Evolutionary conservation across 1,140 invertebrate species (phyloP).

Genomic region (Phymorhynchus buccinoides): DNA sequence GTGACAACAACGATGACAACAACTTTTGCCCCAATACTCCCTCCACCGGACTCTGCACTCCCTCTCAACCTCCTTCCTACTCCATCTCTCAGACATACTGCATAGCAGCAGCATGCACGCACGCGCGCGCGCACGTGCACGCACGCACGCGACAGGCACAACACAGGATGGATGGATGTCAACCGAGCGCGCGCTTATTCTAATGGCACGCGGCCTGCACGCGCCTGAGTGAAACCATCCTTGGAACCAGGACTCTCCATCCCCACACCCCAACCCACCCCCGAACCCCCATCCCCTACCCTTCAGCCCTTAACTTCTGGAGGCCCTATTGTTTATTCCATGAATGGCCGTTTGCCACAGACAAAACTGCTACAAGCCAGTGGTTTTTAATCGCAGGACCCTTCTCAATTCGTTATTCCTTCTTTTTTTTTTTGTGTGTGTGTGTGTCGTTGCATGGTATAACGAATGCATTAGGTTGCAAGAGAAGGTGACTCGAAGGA

Average conservation of each 20-base stretch:
- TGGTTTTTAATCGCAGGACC: slow-evolving; percentile 29
- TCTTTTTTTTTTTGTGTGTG: too few relatives aligned
- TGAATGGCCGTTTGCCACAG: slow-evolving; percentile 10
- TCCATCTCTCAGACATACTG: not conserved
- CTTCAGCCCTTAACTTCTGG: too few relatives aligned
- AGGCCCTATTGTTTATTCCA: slow-evolving; percentile 23
- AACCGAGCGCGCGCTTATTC: slow-evolving; percentile 12
- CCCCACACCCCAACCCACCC: too few relatives aligned
- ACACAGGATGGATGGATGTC: not conserved
- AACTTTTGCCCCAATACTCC: too few relatives aligned
- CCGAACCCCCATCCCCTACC: too few relatives aligned
- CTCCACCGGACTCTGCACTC: too few relatives aligned
- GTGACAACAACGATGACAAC: too few relatives aligned
- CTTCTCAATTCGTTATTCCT: too few relatives aligned
- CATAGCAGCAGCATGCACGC: not conserved
- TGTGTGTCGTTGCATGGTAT: too few relatives aligned
- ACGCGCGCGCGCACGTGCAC: not conserved
- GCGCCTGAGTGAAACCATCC: not conserved
- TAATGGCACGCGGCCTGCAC: slow-evolving; percentile 24
- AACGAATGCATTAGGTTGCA: too few relatives aligned
- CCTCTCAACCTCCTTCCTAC: not conserved
- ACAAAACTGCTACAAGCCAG: slow-evolving; percentile 18
- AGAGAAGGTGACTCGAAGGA: too few relatives aligned
- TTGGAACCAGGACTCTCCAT: not conserved
- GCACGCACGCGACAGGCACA: not conserved